Evolutionary conservation across 2,888 invertebrate species (phyloP).

Genomic region (Branchipolynoe longqiensis): DNA sequence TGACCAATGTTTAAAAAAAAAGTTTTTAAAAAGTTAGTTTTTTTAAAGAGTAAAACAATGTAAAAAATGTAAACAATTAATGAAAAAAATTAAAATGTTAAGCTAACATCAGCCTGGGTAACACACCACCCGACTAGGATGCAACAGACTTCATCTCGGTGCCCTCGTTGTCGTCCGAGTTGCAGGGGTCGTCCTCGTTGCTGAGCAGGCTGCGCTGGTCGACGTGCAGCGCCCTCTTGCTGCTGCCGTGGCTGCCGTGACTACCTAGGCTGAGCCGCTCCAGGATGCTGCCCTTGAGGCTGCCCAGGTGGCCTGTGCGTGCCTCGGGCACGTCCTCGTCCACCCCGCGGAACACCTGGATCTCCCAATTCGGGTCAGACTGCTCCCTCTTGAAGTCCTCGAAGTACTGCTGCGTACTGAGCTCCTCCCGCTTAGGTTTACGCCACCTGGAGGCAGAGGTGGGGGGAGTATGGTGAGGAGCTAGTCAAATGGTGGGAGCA

Average conservation of each 20-base stretch:
- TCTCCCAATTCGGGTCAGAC: conserved; percentile 38
- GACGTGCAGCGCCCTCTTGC: neutral
- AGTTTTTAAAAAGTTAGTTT: too few species aligned
- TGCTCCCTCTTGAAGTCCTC: conserved; percentile 71
- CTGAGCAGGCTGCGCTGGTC: conserved; percentile 50
- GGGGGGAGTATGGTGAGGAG: neutral
- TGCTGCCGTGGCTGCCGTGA: neutral
- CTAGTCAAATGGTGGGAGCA: neutral
- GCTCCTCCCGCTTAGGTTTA: conserved; percentile 75
- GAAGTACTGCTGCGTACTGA: conserved; percentile 77
- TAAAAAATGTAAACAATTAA: too few species aligned
- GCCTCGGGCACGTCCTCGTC: conserved; percentile 59
- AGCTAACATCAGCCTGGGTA: too few species aligned
- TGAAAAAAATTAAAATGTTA: too few species aligned
- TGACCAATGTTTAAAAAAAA: too few species aligned
- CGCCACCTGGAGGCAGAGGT: conserved; percentile 77
- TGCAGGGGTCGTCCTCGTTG: conserved; percentile 18
- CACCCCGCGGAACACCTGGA: conserved; percentile 67
- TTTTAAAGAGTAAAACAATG: too few species aligned
- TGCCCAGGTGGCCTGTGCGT: conserved; percentile 44
- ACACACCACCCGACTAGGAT: too few species aligned
- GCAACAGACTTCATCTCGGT: conserved; percentile 1
- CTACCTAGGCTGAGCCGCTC: conserved; percentile 52
- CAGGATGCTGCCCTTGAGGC: conserved; percentile 61
- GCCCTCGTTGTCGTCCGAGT: conserved; percentile 13